Conservation (phyloP, 2,797 vertebrate genomes). For the Coccyzus lansbergi region DNA sequence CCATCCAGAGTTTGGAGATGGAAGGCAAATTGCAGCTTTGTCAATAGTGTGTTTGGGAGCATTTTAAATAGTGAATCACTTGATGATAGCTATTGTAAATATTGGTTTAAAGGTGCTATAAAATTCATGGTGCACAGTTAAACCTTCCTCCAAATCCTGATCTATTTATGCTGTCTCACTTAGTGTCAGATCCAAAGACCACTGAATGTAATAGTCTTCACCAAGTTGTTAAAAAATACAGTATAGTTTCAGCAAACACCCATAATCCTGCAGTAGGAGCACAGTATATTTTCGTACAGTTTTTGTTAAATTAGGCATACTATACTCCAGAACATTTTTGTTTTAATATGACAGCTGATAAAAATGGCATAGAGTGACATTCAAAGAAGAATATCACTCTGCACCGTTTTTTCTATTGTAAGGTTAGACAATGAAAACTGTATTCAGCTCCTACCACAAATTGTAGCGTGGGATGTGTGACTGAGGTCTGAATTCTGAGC, state of each 20-base stretch:
- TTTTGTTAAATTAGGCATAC: conserved; percentile 11
- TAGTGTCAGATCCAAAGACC: neutral
- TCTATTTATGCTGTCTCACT: conserved; percentile 43
- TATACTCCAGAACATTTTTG: neutral
- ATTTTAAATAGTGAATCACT: conserved; percentile 48
- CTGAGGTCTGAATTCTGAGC: neutral
- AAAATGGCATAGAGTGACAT: neutral
- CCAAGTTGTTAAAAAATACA: neutral
- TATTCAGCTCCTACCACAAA: neutral
- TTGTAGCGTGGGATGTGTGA: neutral
- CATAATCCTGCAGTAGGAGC: neutral
- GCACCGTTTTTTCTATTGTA: neutral
- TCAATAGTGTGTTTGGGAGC: conserved; percentile 46
- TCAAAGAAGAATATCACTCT: neutral
- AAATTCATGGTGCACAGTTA: conserved; percentile 44
- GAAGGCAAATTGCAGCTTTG: conserved; percentile 49
- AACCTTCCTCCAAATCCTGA: conserved; percentile 39
- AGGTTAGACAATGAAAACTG: neutral
- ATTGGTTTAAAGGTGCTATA: conserved; percentile 51
- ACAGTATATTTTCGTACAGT: neutral
- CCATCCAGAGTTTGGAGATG: neutral
- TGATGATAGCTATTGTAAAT: conserved; percentile 52
- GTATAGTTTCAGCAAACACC: neutral
- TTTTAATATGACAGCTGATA: neutral
- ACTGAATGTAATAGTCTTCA: neutral